A percentile compares a stretch with the other conserved stretches of the same genome.
phyloP scores from a whole-genome alignment of 2,888 invertebrate species.

The Plebejus anna region DNA sequence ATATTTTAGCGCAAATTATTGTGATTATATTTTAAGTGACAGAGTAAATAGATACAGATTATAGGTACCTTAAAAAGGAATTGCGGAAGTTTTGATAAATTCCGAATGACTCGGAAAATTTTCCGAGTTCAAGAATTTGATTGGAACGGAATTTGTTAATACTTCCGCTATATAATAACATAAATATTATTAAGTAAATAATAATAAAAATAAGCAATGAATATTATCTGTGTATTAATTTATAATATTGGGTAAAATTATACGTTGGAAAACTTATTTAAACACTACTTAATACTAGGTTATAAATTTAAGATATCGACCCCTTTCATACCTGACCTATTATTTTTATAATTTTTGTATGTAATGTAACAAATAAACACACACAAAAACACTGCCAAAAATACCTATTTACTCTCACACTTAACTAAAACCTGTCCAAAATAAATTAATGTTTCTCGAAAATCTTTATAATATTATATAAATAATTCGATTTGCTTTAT shows the following conservation, averaged over 20 bases:
- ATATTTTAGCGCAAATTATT: conserved; percentile 26
- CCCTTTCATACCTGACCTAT: background rate
- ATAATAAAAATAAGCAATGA: background rate
- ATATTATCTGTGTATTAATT: background rate
- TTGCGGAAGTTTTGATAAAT: too few species aligned
- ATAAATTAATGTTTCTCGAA: conserved; percentile 21
- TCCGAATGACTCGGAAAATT: too few species aligned
- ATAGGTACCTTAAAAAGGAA: background rate
- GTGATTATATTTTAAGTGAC: conserved; percentile 32
- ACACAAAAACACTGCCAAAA: conserved; percentile 42
- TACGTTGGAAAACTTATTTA: background rate
- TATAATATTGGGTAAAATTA: background rate
- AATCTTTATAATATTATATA: conserved; percentile 24
- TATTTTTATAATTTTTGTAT: background rate
- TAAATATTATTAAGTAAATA: background rate
- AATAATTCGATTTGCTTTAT: conserved; percentile 22
- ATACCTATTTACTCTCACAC: conserved; percentile 38
- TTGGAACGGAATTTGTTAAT: background rate
- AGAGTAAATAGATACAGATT: conserved; percentile 34
- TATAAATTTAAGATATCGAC: too few species aligned
- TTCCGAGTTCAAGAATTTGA: background rate
- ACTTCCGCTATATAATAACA: background rate
- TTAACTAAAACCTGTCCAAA: conserved; percentile 30
- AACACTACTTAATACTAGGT: background rate
- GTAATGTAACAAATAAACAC: background rate